Percentiles rank a stretch among this genome's conserved stretches.
Conservation (phyloP, 1,140 invertebrate genomes). For the Drosophila murphyi region DNA sequence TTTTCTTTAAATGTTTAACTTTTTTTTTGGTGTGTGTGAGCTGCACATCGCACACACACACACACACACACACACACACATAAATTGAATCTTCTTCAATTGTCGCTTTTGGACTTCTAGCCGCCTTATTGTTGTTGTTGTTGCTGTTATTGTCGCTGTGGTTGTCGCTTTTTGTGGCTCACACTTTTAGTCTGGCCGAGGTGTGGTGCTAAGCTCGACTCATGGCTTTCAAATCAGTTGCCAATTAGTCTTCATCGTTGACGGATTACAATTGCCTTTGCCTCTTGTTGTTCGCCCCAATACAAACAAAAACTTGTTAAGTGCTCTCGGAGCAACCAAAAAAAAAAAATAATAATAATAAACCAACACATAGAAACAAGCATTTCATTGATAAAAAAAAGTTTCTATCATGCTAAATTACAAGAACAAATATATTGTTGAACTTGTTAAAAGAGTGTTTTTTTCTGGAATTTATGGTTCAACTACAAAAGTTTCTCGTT, state of each 20-base stretch:
- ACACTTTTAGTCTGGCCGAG: slow-evolving; percentile 57
- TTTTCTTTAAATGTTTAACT: slow-evolving; percentile 45
- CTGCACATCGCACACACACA: slow-evolving; percentile 27
- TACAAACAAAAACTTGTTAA: slow-evolving; percentile 56
- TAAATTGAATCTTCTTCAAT: slow-evolving; percentile 82
- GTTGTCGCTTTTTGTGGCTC: slow-evolving; percentile 25
- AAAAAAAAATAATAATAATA: slow-evolving; percentile 28
- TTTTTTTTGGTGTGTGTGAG: slow-evolving; percentile 15
- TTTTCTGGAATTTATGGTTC: slow-evolving; percentile 18
- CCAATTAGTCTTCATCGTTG: slow-evolving; percentile 81
- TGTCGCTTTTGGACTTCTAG: slow-evolving; percentile 57
- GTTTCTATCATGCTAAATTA: slow-evolving; percentile 30
- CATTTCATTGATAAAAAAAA: slow-evolving; percentile 74
- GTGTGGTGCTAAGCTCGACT: slow-evolving; percentile 81
- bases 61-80: slow-evolving; percentile 1
- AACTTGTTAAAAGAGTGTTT: slow-evolving; percentile 24
- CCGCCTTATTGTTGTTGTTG: slow-evolving; percentile 12
- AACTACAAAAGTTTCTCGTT: slow-evolving; percentile 1
- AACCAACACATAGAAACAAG: slow-evolving; percentile 56
- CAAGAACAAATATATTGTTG: slow-evolving; percentile 30
- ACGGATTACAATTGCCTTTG: slow-evolving; percentile 77
- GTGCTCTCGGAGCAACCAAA: slow-evolving; percentile 43
- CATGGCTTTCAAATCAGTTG: slow-evolving; percentile 78
- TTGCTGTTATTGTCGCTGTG: not conserved
- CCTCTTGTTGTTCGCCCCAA: slow-evolving; percentile 29